Conservation (phyloP, 2,797 vertebrate genomes). For the Trachops cirrhosus region DNA sequence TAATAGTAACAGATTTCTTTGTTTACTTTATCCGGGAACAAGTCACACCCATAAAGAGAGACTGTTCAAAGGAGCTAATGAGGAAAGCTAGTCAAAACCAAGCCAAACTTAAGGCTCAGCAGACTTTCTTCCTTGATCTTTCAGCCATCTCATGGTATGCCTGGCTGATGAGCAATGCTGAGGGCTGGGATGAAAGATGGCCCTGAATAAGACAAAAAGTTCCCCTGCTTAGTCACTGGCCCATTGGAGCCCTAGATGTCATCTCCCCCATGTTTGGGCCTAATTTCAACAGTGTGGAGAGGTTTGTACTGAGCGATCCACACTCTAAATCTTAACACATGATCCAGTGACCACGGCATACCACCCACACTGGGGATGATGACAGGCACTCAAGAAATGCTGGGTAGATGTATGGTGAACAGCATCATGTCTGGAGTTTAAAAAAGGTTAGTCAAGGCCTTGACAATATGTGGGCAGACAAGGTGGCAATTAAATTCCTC, state of each 20-base stretch:
- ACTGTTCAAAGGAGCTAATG: background rate
- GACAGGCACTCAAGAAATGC: background rate
- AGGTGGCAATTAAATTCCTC: background rate
- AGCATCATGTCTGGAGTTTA: background rate
- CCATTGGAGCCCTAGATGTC: background rate
- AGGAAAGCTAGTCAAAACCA: slow-evolving; percentile 25
- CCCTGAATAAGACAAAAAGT: background rate
- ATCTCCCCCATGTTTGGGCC: background rate
- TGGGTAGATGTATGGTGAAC: background rate
- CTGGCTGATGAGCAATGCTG: background rate
- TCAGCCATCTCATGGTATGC: background rate
- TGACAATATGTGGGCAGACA: background rate
- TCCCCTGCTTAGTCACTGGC: background rate
- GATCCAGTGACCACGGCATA: background rate
- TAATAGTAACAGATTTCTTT: slow-evolving; percentile 54
- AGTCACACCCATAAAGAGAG: slow-evolving; percentile 26
- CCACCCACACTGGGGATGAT: background rate
- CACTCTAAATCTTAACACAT: background rate
- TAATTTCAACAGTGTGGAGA: background rate
- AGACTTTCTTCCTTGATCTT: background rate
- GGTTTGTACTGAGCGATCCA: background rate
- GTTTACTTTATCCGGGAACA: slow-evolving; percentile 48
- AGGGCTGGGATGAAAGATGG: background rate
- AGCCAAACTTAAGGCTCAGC: background rate
- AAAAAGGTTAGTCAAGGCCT: background rate